Evolutionary conservation across 92 coral and sea anemone species (phyloP), one percentile per base, ranked within the genome.

Genomic region (Parazoanthus darwini): DNA sequence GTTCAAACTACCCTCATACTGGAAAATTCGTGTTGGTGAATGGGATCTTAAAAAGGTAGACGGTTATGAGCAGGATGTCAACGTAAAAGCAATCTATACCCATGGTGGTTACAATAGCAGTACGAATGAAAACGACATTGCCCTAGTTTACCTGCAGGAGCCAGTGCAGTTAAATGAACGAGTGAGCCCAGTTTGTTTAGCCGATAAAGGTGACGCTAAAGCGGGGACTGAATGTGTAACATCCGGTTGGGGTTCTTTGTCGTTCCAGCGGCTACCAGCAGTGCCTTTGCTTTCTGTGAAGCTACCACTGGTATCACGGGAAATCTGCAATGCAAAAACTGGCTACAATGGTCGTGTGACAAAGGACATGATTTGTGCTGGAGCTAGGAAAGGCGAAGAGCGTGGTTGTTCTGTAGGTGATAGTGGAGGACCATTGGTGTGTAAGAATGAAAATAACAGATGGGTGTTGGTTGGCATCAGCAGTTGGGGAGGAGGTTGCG

Each of bases 341-440:
- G 86, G 91, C 8, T 86, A 91, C 88, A 93, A 82, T 50, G 93
- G 92, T 48, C 88, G 92, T n/a, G 98, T 96, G 25, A 89, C 86
- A 74, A 89, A 91, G 67, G 80, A 85, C 35, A 92, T 96, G 96
- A 65, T 96, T 50, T 96, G 98, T 88, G 98, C 98, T 11, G 97
- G 97, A 16, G 86, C 50, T 74, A 77, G 67, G 33, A 80, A 75
- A 48, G 93, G 90, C 50, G 93, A 89, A 51, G 74, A 90, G 33
- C 97, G 92, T 82, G 92, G 90, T 38, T 96, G 98, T 88, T 89
- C 86, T 78, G 80, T 79, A 10, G 98, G 97, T 37, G 98, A 94
- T 85, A 96, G 96, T 0, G 98, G 98, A 44, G 92, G 97, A 43
- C 92, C 98, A 25, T 94, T 96, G 33, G 92, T 94, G 97, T 96